Conservation (phyloP, 2,888 invertebrate species). For the Eupsilia transversa region DNA sequence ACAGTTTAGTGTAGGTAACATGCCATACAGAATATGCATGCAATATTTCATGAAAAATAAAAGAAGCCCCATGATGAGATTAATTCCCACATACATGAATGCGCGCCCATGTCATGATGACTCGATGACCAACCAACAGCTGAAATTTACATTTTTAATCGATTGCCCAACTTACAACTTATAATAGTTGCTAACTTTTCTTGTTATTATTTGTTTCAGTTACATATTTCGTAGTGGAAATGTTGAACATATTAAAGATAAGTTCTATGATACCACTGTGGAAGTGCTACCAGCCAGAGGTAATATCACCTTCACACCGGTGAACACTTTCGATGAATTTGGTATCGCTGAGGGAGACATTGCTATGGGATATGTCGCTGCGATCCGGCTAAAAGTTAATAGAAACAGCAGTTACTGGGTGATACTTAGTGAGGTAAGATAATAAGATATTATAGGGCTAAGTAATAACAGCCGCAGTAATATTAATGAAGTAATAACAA, state of each 20-base stretch:
- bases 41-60: neutral
- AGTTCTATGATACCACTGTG: slow-evolving; percentile 96
- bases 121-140: neutral
- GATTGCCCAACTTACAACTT: neutral
- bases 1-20: neutral
- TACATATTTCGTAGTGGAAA: slow-evolving; percentile 97
- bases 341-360: slow-evolving; percentile 95
- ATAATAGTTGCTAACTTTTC: neutral
- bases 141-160: neutral
- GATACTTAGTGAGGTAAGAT: slow-evolving; percentile 96
- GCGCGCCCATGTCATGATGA: neutral
- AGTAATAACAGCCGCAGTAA: neutral
- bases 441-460: neutral
- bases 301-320: slow-evolving; percentile 92
- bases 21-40: neutral
- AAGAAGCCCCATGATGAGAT: neutral
- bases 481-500: neutral
- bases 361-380: slow-evolving; percentile 92
- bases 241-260: slow-evolving; percentile 96
- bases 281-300: slow-evolving; percentile 92
- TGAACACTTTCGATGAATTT: slow-evolving; percentile 94
- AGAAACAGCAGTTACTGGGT: slow-evolving; percentile 97
- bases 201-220: slow-evolving; percentile 81
- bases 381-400: slow-evolving; percentile 94
- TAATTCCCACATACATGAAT: neutral